These are phyloP conservation scores for Nettapus auritus DNA, from an alignment of 2,113 vertebrate species.

Conservation along the genomic window DNA sequence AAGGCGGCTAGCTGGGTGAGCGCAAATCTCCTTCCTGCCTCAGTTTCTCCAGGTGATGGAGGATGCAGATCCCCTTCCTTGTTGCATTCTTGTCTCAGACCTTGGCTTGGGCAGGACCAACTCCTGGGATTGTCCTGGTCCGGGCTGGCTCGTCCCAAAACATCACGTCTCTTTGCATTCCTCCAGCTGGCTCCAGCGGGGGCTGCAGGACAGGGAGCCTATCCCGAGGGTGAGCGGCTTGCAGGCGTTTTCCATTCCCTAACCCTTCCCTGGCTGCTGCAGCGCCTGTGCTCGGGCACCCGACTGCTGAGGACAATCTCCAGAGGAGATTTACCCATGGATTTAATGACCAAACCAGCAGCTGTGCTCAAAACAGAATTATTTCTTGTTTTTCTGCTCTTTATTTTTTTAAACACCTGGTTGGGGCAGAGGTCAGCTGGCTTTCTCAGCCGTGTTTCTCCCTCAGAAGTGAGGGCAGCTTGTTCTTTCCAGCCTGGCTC, in stretches of 20 bases:
- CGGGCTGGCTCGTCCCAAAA: background rate
- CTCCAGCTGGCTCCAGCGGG: background rate
- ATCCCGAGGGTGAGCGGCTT: accelerated
- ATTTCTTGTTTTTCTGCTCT: background rate
- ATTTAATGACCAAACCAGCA: background rate
- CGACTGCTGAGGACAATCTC: background rate
- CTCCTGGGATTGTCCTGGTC: background rate
- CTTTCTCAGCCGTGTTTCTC: background rate
- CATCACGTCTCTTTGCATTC: background rate
- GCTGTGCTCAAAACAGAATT: background rate
- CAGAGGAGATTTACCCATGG: background rate
- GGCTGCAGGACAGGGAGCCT: background rate
- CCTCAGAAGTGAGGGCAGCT: accelerated
- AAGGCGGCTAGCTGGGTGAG: background rate
- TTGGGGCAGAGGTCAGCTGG: background rate
- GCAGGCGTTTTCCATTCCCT: background rate
- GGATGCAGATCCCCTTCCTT: background rate
- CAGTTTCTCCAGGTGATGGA: background rate
- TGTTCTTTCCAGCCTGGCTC: background rate
- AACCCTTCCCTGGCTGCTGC: background rate
- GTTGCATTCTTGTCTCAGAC: background rate
- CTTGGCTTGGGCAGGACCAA: background rate
- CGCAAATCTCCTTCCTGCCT: background rate
- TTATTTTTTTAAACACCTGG: conserved; percentile 12
- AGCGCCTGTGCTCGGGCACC: background rate